These are phyloP conservation scores for Alexandromys fortis DNA, from an alignment of 2,113 vertebrate species.

Conservation along the genomic window DNA sequence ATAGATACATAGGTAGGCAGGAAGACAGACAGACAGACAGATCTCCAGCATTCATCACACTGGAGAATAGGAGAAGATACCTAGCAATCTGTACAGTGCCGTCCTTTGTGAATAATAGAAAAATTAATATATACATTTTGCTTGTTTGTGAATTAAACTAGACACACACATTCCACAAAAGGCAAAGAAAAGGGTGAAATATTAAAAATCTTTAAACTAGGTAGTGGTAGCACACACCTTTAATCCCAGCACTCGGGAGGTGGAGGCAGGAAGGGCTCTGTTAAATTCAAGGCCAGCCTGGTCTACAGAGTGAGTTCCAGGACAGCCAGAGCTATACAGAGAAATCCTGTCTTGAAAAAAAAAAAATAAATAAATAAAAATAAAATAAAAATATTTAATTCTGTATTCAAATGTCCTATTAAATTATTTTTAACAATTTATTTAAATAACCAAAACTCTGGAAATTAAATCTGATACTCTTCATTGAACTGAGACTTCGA, in stretches of 20 bases:
- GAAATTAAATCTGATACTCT: constrained; percentile 47
- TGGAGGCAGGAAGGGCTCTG: background rate
- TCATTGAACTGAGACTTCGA: constrained; percentile 50
- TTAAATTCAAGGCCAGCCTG: background rate
- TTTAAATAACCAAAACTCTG: constrained; percentile 58
- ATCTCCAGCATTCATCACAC: background rate
- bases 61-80: background rate
- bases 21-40: background rate
- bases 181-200: background rate
- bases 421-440: constrained; percentile 40
- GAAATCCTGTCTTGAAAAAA: background rate
- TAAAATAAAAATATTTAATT: background rate
- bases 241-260: background rate
- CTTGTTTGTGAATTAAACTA: background rate
- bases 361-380: background rate
- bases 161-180: background rate
- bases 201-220: background rate
- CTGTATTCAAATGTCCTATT: background rate
- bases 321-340: background rate
- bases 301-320: background rate
- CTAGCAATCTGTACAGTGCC: background rate
- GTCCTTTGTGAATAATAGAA: background rate
- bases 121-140: background rate
- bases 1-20: background rate
- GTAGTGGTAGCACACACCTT: background rate